Conservation (phyloP, 2,888 invertebrate species). For the Rapana venosa region DNA sequence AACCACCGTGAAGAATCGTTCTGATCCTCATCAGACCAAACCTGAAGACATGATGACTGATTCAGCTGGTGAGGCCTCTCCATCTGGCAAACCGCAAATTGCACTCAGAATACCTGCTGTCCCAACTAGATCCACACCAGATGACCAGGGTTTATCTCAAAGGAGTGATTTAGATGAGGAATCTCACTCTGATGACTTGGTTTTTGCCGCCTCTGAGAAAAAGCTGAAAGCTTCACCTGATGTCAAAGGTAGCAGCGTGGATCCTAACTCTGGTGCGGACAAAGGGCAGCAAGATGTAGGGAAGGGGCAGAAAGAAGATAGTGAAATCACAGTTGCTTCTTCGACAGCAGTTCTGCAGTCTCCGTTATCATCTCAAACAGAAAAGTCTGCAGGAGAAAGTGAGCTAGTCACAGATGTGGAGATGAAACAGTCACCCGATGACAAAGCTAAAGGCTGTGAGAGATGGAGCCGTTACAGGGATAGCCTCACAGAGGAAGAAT, state of each 20-base stretch:
- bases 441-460: not conserved
- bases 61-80: not conserved
- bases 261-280: not conserved
- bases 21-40: not conserved
- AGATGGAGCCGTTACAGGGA: not conserved
- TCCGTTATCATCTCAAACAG: not conserved
- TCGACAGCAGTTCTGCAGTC: not conserved
- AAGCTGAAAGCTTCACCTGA: not conserved
- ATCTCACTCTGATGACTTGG: too few species aligned
- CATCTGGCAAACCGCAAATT: not conserved
- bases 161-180: too few species aligned
- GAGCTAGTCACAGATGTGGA: not conserved
- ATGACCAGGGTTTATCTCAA: too few species aligned
- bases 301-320: not conserved
- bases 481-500: slow-evolving; percentile 28
- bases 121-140: too few species aligned
- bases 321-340: not conserved
- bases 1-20: not conserved
- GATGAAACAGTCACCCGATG: not conserved
- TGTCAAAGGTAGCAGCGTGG: not conserved
- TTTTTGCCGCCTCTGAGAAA: not conserved
- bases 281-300: not conserved
- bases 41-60: not conserved
- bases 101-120: not conserved
- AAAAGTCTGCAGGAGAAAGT: not conserved